Evolutionary conservation across 2,888 invertebrate species (phyloP).

Genomic region (Parelbella ahira): DNA sequence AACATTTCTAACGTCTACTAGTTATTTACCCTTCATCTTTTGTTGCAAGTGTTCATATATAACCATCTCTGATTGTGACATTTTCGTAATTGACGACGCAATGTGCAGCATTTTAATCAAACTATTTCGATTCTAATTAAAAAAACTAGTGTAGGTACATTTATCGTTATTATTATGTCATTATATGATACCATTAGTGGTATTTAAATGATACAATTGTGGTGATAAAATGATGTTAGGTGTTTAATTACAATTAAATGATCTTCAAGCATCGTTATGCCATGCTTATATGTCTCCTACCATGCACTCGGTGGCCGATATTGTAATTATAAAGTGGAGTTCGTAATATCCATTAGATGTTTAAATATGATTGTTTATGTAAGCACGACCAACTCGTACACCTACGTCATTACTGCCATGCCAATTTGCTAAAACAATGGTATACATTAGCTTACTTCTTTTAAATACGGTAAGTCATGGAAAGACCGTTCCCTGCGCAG

Average conservation of each 20-base stretch:
- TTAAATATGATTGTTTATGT: conserved; percentile 26
- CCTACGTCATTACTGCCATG: conserved; percentile 46
- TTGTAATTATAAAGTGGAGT: conserved; percentile 32
- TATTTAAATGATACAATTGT: conserved; percentile 4
- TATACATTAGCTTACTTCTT: conserved; percentile 83
- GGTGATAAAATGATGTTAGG: conserved; percentile 12
- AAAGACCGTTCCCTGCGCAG: conserved; percentile 89
- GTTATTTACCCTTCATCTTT: too few species aligned
- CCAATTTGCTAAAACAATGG: conserved; percentile 45
- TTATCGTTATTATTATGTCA: conserved; percentile 13
- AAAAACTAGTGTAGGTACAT: conserved; percentile 14
- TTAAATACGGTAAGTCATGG: conserved; percentile 87
- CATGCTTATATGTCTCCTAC: conserved; percentile 32
- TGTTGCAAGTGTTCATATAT: too few species aligned
- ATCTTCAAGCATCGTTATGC: conserved; percentile 30
- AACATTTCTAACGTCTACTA: too few species aligned
- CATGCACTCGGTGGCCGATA: conserved; percentile 29
- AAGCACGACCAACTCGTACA: conserved; percentile 29
- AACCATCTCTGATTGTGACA: too few species aligned
- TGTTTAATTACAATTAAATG: conserved; percentile 31
- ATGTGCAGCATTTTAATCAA: neutral
- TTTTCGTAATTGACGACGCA: neutral
- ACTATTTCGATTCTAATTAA: conserved; percentile 10
- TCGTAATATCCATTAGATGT: conserved; percentile 32
- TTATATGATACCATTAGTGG: conserved; percentile 9